Percentiles rank a stretch among this genome's conserved stretches.
phyloP scores from a whole-genome alignment of 2,113 vertebrate species.

The Macquaria ambigua region DNA sequence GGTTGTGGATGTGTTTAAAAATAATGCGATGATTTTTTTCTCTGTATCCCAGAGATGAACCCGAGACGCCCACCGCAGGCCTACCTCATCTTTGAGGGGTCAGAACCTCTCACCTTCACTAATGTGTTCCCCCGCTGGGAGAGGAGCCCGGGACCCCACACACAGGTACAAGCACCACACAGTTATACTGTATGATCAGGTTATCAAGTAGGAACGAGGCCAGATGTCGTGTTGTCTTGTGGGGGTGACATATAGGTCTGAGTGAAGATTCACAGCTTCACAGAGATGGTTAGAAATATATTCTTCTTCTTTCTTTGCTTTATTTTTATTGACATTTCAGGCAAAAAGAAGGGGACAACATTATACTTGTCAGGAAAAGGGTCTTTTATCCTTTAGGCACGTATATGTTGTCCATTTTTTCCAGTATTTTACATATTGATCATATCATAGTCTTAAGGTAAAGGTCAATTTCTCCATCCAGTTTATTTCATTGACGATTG shows the following conservation, averaged over 20 bases:
- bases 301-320: too few species aligned
- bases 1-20: not conserved
- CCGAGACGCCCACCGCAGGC: conserved; percentile 81
- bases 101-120: conserved; percentile 87
- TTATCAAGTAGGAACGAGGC: not conserved
- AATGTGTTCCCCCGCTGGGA: conserved; percentile 88
- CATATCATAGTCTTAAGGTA: too few species aligned
- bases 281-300: too few species aligned
- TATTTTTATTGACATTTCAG: not conserved
- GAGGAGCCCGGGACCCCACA: conserved; percentile 51
- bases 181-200: not conserved
- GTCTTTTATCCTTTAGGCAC: too few species aligned
- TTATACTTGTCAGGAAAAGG: too few species aligned
- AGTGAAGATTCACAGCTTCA: not conserved
- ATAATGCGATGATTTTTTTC: not conserved
- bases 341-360: not conserved
- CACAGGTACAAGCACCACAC: conserved; percentile 61
- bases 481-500: not conserved
- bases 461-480: too few species aligned
- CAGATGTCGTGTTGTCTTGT: not conserved
- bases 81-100: conserved; percentile 83
- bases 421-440: too few species aligned
- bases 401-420: too few species aligned
- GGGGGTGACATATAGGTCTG: not conserved
- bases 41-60: conserved; percentile 80